phyloP scores from a whole-genome alignment of 2,888 invertebrate genomes.

The Heterodera filipjevi region DNA sequence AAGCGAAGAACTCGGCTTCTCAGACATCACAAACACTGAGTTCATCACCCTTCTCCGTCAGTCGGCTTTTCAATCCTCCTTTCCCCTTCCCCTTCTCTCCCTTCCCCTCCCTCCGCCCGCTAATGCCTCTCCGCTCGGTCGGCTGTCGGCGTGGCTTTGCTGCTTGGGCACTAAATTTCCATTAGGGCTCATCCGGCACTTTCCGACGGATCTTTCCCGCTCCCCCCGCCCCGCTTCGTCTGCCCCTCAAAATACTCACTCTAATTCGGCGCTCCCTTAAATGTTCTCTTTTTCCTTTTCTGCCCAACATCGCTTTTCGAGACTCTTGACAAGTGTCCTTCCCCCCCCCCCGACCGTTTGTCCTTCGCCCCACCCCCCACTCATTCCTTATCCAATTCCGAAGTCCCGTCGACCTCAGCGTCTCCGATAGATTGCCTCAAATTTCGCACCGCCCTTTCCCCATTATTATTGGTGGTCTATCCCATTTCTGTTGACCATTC shows the following conservation, averaged over 20 bases:
- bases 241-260: neutral
- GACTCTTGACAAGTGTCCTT: neutral
- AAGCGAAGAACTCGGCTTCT: neutral
- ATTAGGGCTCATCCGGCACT: slow-evolving; percentile 12
- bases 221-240: neutral
- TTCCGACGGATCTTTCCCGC: neutral
- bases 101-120: too few species aligned
- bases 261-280: neutral
- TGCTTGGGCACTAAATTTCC: slow-evolving; percentile 8
- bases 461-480: neutral
- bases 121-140: slow-evolving; percentile 1
- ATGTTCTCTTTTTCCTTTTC: neutral
- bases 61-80: neutral
- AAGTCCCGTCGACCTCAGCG: neutral
- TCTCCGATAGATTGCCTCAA: slow-evolving; percentile 18
- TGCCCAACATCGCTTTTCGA: neutral
- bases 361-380: neutral
- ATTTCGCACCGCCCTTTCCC: neutral
- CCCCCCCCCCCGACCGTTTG: neutral
- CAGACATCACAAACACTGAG: neutral
- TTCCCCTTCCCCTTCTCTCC: too few species aligned
- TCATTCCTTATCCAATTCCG: neutral
- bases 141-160: neutral
- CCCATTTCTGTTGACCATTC: neutral
- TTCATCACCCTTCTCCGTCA: neutral